phyloP scores from a whole-genome alignment of 2,888 invertebrate species.

The Melieria picta region DNA sequence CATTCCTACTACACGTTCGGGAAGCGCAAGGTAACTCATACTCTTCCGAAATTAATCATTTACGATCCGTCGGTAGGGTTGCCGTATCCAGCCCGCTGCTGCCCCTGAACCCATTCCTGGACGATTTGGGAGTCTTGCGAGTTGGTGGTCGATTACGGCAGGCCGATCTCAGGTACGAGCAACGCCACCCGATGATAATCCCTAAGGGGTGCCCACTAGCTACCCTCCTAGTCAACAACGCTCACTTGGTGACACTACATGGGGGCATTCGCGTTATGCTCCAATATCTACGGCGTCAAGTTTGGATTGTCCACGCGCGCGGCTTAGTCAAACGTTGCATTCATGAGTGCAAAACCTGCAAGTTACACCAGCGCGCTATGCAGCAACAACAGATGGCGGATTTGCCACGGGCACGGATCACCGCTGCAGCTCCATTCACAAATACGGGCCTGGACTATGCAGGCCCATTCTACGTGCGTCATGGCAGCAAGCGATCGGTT shows the following conservation, averaged over 20 bases:
- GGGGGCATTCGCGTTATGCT: constrained; percentile 4
- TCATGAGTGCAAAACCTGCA: no score
- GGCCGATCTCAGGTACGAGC: background rate
- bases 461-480: constrained; percentile 6
- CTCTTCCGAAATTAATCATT: no score
- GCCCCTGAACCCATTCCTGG: background rate
- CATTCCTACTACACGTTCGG: background rate
- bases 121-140: background rate
- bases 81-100: background rate
- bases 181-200: background rate
- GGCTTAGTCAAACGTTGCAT: no score
- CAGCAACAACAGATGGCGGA: no score
- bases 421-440: background rate
- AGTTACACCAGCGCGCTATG: no score
- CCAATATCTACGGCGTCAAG: background rate
- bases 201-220: background rate
- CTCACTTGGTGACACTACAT: background rate
- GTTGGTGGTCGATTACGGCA: constrained; percentile 5
- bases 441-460: background rate
- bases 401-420: background rate
- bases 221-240: background rate
- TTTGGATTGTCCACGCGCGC: background rate
- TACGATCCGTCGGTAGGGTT: no score
- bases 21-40: no score
- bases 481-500: background rate